Evolutionary conservation across 2,113 vertebrate species (phyloP).

Genomic region (Varanus salvator): DNA sequence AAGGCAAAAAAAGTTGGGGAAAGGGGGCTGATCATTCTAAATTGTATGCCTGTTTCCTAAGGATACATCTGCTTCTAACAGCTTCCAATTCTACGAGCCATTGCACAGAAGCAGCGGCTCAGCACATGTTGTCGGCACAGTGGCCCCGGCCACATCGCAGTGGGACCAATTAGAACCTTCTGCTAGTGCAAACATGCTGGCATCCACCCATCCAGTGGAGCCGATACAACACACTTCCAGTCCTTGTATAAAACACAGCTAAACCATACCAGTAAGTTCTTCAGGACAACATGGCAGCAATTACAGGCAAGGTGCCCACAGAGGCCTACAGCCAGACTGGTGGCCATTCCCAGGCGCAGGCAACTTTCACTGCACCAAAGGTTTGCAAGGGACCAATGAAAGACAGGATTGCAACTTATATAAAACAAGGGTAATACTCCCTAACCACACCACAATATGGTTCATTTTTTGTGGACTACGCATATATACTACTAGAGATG

Average conservation of each 20-base stretch:
- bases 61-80: conserved; percentile 19
- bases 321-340: neutral
- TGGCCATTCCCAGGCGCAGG: neutral
- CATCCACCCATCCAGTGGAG: conserved; percentile 20
- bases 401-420: neutral
- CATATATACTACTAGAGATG: neutral
- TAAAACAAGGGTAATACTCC: neutral
- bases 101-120: conserved; percentile 15
- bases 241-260: neutral
- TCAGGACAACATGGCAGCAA: neutral
- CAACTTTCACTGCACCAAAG: neutral
- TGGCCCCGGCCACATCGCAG: conserved; percentile 11
- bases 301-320: neutral
- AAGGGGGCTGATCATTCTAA: neutral
- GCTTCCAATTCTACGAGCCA: conserved; percentile 25
- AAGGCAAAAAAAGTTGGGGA: neutral
- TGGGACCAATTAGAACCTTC: conserved; percentile 35
- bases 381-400: neutral
- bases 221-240: neutral
- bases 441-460: neutral
- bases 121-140: neutral
- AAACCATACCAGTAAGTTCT: neutral
- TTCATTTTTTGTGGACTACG: neutral
- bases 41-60: neutral
- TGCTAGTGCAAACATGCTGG: neutral